Conservation (phyloP, 2,113 vertebrate species). For the Lagenorhynchus albirostris region DNA sequence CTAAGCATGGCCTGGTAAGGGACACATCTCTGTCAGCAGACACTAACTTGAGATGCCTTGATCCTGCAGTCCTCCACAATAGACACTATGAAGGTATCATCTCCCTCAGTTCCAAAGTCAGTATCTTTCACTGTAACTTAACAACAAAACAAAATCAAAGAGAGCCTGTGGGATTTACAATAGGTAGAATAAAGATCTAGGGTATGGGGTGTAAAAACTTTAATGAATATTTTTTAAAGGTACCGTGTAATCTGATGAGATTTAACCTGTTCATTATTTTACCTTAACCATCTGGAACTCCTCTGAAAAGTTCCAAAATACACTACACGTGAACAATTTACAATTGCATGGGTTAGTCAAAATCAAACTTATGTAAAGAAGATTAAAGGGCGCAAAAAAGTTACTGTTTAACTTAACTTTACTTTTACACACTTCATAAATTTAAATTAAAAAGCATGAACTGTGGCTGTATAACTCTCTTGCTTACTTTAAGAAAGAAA, state of each 20-base stretch:
- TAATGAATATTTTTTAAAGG: neutral
- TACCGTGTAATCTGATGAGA: neutral
- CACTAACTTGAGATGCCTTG: neutral
- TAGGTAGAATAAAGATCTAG: neutral
- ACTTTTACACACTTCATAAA: neutral
- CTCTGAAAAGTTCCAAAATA: neutral
- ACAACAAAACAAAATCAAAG: neutral
- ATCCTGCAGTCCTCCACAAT: neutral
- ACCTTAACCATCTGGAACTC: neutral
- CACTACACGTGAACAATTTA: neutral
- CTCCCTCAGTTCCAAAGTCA: neutral
- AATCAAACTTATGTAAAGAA: neutral
- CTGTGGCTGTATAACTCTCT: neutral
- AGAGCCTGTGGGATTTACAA: neutral
- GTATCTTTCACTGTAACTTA: neutral
- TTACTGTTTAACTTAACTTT: neutral
- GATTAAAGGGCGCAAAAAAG: neutral
- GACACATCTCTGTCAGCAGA: neutral
- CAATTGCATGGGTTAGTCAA: neutral
- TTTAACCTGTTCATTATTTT: slow-evolving; percentile 1
- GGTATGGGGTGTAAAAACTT: neutral
- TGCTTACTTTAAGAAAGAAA: neutral
- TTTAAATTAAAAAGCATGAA: neutral
- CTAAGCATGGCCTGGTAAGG: neutral
- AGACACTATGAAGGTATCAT: neutral